Evolutionary conservation across 2,888 invertebrate species (phyloP).

Genomic region (Acrobasis repandana): DNA sequence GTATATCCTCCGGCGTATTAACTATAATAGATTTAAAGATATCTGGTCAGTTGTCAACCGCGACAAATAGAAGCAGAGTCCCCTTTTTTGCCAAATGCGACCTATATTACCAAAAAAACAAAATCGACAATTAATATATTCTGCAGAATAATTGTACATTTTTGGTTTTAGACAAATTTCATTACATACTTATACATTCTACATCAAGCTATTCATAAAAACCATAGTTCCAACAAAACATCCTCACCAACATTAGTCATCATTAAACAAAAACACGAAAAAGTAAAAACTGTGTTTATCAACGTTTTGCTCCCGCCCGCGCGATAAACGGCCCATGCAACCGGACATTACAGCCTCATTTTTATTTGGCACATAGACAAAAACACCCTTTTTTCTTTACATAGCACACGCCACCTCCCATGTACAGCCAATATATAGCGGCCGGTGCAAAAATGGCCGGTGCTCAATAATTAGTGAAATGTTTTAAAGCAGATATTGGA

Average conservation of each 20-base stretch:
- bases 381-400: slow-evolving; percentile 76
- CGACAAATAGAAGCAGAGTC: no score
- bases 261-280: slow-evolving; percentile 24
- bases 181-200: no score
- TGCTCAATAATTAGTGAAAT: slow-evolving; percentile 75
- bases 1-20: no score
- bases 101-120: no score
- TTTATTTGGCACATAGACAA: slow-evolving; percentile 83
- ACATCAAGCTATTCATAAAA: no score
- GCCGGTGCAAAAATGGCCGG: slow-evolving; percentile 57
- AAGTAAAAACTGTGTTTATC: slow-evolving; percentile 44
- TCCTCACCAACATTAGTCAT: not conserved
- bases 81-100: no score
- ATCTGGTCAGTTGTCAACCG: no score
- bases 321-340: slow-evolving; percentile 73
- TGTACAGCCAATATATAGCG: slow-evolving; percentile 44
- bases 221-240: no score
- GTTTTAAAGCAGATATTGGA: slow-evolving; percentile 73
- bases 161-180: no score
- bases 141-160: no score
- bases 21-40: no score
- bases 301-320: slow-evolving; percentile 39
- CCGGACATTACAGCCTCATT: slow-evolving; percentile 81
- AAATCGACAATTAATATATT: no score
- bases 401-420: slow-evolving; percentile 52